Evolutionary conservation across 1,140 invertebrate species (phyloP), one percentile per base, ranked within the genome.

Genomic region (Lucilia sericata): DNA sequence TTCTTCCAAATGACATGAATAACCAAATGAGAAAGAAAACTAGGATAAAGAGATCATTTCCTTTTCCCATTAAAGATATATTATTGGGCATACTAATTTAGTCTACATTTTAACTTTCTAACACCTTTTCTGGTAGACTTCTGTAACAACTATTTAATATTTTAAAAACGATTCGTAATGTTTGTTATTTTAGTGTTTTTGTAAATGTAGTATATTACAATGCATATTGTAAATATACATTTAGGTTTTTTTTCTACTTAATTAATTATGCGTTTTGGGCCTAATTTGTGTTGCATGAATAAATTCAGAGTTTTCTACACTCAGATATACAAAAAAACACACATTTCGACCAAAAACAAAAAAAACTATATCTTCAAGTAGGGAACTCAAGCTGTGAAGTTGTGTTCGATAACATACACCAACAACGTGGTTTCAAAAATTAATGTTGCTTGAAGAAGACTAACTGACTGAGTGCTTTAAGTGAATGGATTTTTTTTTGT

Each of bases 221-320:
- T 14, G 51, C 17, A 12, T 49, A 14, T 49, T 49, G 5, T 49
- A 49, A 2, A 49, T 14, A 12, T 10, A 42, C 17, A 55, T 70
- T 21, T 70, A 70, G 65, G 65, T 70, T 70, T 70, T 21, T n/a
- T 60, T 70, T 21, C 65, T 70, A 21, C 7, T 70, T 70, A 70
- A 70, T 70, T 70, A 70, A 70, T 70, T 70, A 70, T 21, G 65
- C 65, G 65, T 70, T 70, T n/a, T 70, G 65, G 3, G 65, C 65
- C n/a, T 70, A 70, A 70, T 70, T 70, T 70, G 65, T 70, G 65
- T 70, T 70, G 65, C 65, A 70, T 70, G 65, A 70, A 70, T 70
- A 70, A 70, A 21, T 70, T 70, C 9, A 70, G 19, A 70, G 65
- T 25, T 2, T 2, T 25, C 2, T 17, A 55, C 51, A 70, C 19